These are phyloP conservation scores for Crotophaga sulcirostris DNA, from an alignment of 2,113 vertebrate species.

Conservation along the genomic window DNA sequence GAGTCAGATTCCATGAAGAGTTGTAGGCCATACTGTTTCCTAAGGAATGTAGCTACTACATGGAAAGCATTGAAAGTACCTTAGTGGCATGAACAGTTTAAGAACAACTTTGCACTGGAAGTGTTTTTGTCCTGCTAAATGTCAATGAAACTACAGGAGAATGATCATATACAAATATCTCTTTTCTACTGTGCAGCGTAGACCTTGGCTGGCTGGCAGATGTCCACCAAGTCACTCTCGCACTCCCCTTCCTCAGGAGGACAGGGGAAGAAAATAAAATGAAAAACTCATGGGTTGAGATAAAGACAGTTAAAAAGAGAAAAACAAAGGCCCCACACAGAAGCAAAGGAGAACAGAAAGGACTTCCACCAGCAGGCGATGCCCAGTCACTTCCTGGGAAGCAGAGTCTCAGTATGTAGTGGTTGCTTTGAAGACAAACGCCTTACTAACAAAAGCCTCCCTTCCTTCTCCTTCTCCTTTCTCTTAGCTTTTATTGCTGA, in stretches of 20 bases:
- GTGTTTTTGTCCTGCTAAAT: neutral
- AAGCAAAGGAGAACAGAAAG: neutral
- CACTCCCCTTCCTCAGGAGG: neutral
- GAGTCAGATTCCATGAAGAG: neutral
- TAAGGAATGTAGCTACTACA: neutral
- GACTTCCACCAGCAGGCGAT: neutral
- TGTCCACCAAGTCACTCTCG: neutral
- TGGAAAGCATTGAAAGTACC: neutral
- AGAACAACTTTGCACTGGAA: neutral
- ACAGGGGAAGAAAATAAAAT: neutral
- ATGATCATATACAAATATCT: neutral
- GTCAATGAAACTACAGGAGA: neutral
- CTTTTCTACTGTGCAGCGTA: neutral
- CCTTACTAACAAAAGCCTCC: neutral
- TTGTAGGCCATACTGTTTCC: neutral
- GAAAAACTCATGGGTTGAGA: neutral
- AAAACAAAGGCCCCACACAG: neutral
- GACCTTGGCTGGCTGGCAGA: neutral
- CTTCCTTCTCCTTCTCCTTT: neutral
- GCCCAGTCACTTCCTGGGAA: neutral
- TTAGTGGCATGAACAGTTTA: neutral
- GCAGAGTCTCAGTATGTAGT: neutral
- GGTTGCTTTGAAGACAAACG: neutral
- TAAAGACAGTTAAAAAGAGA: neutral
- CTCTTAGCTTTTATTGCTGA: neutral